Conservation (phyloP, 2,888 invertebrate genomes). For the Fragum fragum region DNA sequence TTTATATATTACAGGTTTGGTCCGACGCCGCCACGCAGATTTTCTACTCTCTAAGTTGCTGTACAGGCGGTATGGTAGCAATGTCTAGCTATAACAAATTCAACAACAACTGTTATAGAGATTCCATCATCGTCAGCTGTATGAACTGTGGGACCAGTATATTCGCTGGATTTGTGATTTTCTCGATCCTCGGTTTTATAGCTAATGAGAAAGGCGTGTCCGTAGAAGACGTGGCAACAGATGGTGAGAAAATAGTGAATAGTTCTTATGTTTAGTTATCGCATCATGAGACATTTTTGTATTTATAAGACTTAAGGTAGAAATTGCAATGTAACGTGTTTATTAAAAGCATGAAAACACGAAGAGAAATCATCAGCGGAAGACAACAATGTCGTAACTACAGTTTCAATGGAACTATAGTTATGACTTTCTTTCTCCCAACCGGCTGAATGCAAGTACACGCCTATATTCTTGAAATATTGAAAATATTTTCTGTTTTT, state of each 20-base stretch:
- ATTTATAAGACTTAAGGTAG: no score
- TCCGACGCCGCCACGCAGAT: conserved; percentile 85
- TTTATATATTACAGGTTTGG: conserved; percentile 82
- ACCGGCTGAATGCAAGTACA: no score
- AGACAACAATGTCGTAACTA: no score
- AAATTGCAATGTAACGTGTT: no score
- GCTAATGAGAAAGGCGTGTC: conserved; percentile 86
- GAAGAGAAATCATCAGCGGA: no score
- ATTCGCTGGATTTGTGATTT: conserved; percentile 87
- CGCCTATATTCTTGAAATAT: no score
- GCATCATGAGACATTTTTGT: no score
- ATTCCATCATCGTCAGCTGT: conserved; percentile 85
- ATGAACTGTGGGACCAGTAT: conserved; percentile 86
- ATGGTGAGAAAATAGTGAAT: conserved; percentile 79
- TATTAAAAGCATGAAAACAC: no score
- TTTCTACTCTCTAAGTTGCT: conserved; percentile 84
- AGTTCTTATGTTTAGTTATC: no score
- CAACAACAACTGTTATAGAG: conserved; percentile 85
- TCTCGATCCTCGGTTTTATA: conserved; percentile 89
- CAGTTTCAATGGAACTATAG: no score
- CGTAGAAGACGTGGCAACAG: conserved; percentile 84
- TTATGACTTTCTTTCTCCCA: no score
- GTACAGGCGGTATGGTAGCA: conserved; percentile 85
- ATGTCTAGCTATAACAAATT: conserved; percentile 86
- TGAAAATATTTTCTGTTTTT: no score